Evolutionary conservation across 2,113 vertebrate genomes (phyloP), one percentile per base, ranked within the genome.

Genomic region (Corapipo altera): DNA sequence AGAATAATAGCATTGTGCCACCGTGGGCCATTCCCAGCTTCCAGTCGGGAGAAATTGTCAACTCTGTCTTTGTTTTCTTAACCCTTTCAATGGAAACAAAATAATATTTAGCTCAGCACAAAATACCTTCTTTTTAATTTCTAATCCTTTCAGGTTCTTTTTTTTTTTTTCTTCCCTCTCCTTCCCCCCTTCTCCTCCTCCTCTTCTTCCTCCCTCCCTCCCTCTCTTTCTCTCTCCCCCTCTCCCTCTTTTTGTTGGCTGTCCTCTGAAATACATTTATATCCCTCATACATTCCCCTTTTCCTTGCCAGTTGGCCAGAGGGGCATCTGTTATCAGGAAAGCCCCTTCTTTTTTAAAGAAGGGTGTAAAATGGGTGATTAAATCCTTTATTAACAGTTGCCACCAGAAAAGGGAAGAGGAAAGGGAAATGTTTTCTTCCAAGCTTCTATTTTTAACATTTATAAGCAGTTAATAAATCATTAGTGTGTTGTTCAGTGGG

Each of bases 21-120:
- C 95, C 22, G 78, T 96, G 96, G 95, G 97, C 97, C 84, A 96
- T 98, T 98, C 98, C 97, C 97, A 97, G 98, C 97, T 97, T 96
- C 97, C 96, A 96, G 97, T 97, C 73, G 96, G 94, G 90, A 94
- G 96, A 97, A 97, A 98, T 95, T 97, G 97, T 97, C 97, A 97
- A 95, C 96, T 97, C 72, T 66, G 88, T 89, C 97, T 97, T 98
- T 98, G 96, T 98, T 96, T 97, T 97, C 97, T 97, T 98, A 97
- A 97, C 97, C 97, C 97, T 97, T 98, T 98, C 97, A 97, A 97
- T 96, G 86, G 97, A 97, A 97, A 97, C 96, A 97, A 98, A 98
- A 98, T 98, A 98, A 98, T 98, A 98, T 98, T 98, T 97, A 97
- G 97, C 97, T 97, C 95, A 97, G 96, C 97, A 97, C 96, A 98